Percentiles rank a stretch among this genome's conserved stretches.
Evolutionary conservation across 2,797 vertebrate genomes (phyloP).

Genomic region (Alexandromys oeconomus): DNA sequence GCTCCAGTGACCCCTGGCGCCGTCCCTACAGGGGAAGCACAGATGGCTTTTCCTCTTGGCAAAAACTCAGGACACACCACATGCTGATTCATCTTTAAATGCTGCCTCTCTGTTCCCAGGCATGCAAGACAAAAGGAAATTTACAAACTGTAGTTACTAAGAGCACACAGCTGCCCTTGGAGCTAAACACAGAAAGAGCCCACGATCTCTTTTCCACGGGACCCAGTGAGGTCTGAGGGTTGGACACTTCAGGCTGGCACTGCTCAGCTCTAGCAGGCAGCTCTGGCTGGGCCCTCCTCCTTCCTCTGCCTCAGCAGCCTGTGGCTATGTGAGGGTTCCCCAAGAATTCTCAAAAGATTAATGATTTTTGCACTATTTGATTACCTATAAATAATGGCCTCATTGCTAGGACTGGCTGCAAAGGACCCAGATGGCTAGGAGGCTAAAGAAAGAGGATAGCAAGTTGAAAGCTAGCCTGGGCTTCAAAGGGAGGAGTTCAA

Average conservation of each 20-base stretch:
- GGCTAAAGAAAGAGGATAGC: background rate
- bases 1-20: no score
- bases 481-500: background rate
- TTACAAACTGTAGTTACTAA: background rate
- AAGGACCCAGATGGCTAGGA: background rate
- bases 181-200: background rate
- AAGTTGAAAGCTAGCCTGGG: background rate
- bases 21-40: background rate
- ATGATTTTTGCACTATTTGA: background rate
- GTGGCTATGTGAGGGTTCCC: background rate
- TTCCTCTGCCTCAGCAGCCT: background rate
- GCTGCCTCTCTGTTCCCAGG: background rate
- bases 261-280: background rate
- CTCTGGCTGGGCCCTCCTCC: rapidly evolving
- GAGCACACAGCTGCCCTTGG: background rate
- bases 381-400: background rate
- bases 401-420: background rate
- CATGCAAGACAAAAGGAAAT: background rate
- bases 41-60: background rate
- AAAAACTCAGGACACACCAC: background rate
- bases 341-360: background rate
- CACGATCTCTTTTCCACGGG: background rate
- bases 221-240: background rate
- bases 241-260: background rate
- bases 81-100: no score